Evolutionary conservation across 1,140 invertebrate genomes (phyloP).

Genomic region (Colletes gigas): DNA sequence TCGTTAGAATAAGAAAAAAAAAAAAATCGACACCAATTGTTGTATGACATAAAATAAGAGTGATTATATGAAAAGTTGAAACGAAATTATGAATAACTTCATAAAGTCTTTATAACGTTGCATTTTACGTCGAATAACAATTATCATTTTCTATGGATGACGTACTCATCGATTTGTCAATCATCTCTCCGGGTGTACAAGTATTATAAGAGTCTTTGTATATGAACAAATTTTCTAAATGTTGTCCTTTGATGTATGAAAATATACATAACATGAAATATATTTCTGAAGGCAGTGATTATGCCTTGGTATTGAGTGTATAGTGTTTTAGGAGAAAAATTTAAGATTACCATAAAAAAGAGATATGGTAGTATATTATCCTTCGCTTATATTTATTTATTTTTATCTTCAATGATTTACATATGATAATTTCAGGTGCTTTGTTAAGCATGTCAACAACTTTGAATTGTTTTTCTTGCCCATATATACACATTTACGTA

Average conservation of each 20-base stretch:
- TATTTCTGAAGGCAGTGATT: constrained; percentile 21
- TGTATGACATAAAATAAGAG: neutral
- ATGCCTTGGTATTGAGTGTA: constrained; percentile 14
- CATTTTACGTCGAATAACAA: constrained; percentile 28
- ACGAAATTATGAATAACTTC: neutral
- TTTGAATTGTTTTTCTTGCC: constrained; percentile 37
- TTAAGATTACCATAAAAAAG: constrained; percentile 5
- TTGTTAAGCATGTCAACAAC: constrained; percentile 12
- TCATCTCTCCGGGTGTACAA: constrained; percentile 21
- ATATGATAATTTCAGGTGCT: constrained; percentile 23
- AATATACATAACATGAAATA: constrained; percentile 44
- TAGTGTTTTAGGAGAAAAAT: constrained; percentile 10
- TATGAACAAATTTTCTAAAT: constrained; percentile 43
- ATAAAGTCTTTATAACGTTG: constrained; percentile 22
- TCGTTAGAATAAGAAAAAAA: neutral
- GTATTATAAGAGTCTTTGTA: constrained; percentile 42
- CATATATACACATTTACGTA: constrained; percentile 24
- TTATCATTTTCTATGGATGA: constrained; percentile 33
- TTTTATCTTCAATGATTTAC: constrained; percentile 12
- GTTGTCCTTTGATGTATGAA: constrained; percentile 45
- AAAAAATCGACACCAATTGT: constrained; percentile 5
- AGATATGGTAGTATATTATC: constrained; percentile 12
- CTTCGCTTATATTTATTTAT: constrained; percentile 41
- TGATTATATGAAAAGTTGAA: neutral
- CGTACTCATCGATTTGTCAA: constrained; percentile 14